Percentiles rank a stretch among this genome's conserved stretches.
Evolutionary conservation across 1,140 invertebrate genomes (phyloP).

Genomic region (Drosophila auraria): DNA sequence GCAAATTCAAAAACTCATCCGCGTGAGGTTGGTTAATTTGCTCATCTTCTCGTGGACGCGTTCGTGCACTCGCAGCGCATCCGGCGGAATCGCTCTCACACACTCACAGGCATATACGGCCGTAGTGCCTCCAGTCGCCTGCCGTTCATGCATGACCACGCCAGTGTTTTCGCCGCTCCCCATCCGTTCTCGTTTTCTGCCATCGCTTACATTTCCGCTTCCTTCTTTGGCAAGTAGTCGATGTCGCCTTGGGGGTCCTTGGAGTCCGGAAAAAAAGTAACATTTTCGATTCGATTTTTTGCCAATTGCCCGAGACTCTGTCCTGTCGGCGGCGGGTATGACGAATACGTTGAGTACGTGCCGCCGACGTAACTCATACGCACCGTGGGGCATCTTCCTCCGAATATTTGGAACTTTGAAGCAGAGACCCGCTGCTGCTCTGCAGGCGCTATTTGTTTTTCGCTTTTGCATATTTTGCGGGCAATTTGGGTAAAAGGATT

Average conservation of each 20-base stretch:
- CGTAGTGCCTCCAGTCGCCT: constrained; percentile 49
- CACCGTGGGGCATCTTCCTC: constrained; percentile 38
- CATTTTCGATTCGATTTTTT: constrained; percentile 78
- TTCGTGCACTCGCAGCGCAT: constrained; percentile 65
- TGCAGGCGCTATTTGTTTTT: constrained; percentile 71
- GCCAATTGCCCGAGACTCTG: constrained; percentile 58
- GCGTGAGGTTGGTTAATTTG: constrained; percentile 68
- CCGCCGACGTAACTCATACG: constrained; percentile 66
- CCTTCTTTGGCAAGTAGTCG: constrained; percentile 53
- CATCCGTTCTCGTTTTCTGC: constrained; percentile 50
- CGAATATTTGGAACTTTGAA: constrained; percentile 46
- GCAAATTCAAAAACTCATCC: constrained; percentile 64
- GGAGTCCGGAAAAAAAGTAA: constrained; percentile 43
- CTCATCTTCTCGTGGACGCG: constrained; percentile 58
- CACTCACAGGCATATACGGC: constrained; percentile 20
- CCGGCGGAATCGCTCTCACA: constrained; percentile 53
- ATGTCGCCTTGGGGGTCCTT: constrained; percentile 47
- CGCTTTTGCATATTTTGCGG: constrained; percentile 77
- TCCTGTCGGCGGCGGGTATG: constrained; percentile 58
- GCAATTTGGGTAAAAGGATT: constrained; percentile 70
- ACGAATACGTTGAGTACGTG: constrained; percentile 75
- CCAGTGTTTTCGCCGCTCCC: constrained; percentile 57
- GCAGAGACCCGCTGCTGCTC: constrained; percentile 10
- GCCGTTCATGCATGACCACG: constrained; percentile 75
- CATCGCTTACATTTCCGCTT: constrained; percentile 74